These are phyloP conservation scores for Kryptolebias marmoratus DNA, from an alignment of 2,113 vertebrate species.

Conservation along the genomic window DNA sequence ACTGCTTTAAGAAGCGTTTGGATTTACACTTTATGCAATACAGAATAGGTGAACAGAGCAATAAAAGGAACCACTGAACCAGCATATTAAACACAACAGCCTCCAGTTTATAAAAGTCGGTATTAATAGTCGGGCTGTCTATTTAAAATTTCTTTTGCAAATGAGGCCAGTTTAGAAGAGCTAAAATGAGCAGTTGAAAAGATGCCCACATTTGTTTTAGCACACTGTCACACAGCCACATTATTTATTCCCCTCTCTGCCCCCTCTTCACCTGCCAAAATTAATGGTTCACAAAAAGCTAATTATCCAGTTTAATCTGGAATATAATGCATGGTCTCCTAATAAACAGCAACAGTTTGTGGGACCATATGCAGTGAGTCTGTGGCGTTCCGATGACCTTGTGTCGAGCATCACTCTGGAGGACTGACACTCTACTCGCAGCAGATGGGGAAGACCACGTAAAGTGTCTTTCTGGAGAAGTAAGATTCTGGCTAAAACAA, in stretches of 20 bases:
- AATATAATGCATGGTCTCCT: slow-evolving; percentile 72
- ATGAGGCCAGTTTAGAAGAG: slow-evolving; percentile 81
- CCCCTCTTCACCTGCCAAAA: slow-evolving; percentile 69
- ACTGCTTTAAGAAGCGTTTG: background rate
- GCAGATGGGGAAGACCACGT: slow-evolving; percentile 56
- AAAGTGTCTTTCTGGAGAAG: slow-evolving; percentile 39
- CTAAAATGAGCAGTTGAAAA: slow-evolving; percentile 76
- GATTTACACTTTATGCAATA: slow-evolving; percentile 58
- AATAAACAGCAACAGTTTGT: slow-evolving; percentile 75
- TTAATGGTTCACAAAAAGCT: slow-evolving; percentile 77
- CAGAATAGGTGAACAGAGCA: slow-evolving; percentile 72
- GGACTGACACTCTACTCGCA: slow-evolving; percentile 49
- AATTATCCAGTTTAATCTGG: slow-evolving; percentile 80
- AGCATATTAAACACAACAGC: slow-evolving; percentile 79
- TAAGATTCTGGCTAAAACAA: slow-evolving; percentile 41
- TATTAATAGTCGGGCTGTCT: slow-evolving; percentile 76
- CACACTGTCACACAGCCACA: slow-evolving; percentile 54
- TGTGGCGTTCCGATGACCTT: slow-evolving; percentile 56
- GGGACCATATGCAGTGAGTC: slow-evolving; percentile 66
- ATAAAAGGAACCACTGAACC: slow-evolving; percentile 79
- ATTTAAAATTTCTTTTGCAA: slow-evolving; percentile 84
- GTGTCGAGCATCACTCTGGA: slow-evolving; percentile 63
- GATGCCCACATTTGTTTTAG: slow-evolving; percentile 79
- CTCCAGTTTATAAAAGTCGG: slow-evolving; percentile 81
- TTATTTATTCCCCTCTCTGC: slow-evolving; percentile 70